These are phyloP conservation scores for Xyliphius kryptos DNA, from an alignment of 2,113 vertebrate species.

Conservation along the genomic window DNA sequence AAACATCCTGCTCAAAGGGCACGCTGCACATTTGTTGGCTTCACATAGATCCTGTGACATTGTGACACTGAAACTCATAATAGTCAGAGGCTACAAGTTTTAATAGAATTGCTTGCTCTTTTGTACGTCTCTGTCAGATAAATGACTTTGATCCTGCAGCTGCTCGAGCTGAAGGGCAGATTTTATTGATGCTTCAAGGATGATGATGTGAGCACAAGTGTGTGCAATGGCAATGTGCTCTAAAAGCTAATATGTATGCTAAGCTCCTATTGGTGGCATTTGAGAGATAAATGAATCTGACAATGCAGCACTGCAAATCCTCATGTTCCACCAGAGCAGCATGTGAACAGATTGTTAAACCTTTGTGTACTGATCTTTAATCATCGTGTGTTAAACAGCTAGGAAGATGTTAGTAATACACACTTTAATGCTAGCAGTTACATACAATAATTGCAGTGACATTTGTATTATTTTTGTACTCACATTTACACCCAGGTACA, in stretches of 20 bases:
- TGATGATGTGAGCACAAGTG: slow-evolving; percentile 4
- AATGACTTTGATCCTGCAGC: slow-evolving; percentile 9
- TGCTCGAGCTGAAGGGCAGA: slow-evolving; percentile 3
- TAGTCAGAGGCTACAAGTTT: slow-evolving; percentile 8
- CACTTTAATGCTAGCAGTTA: neutral
- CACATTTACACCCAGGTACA: neutral
- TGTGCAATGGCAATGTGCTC: slow-evolving; percentile 1
- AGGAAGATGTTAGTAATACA: neutral
- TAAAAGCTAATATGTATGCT: slow-evolving; percentile 3
- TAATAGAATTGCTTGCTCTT: slow-evolving; percentile 1
- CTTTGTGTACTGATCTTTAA: neutral
- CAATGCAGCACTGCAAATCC: neutral
- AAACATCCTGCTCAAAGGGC: slow-evolving; percentile 10
- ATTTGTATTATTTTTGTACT: neutral
- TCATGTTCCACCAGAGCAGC: neutral
- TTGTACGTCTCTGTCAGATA: slow-evolving; percentile 2
- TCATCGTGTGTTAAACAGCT: neutral
- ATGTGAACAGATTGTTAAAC: neutral
- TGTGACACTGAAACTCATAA: neutral
- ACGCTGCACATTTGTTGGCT: neutral
- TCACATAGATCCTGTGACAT: slow-evolving; percentile 3
- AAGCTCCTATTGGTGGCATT: neutral
- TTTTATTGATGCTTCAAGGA: slow-evolving; percentile 20
- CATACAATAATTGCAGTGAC: neutral
- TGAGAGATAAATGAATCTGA: slow-evolving; percentile 7